Conservation (phyloP, 2,113 vertebrate species). For the Anseranas semipalmata region DNA sequence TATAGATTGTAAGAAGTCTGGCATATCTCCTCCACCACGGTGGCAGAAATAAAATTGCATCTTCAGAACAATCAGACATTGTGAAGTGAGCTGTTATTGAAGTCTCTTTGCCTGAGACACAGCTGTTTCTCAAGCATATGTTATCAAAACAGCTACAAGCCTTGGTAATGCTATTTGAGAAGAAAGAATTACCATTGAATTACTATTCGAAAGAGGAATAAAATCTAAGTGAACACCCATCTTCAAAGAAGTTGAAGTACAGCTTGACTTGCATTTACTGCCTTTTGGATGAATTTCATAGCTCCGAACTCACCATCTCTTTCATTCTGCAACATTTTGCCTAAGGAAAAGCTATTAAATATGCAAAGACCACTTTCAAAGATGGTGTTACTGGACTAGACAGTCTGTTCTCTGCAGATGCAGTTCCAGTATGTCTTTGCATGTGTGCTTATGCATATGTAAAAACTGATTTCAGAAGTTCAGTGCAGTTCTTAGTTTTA, state of each 20-base stretch:
- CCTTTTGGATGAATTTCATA: neutral
- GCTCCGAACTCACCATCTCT: neutral
- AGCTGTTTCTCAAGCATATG: constrained; percentile 29
- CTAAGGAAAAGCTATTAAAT: neutral
- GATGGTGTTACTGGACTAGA: neutral
- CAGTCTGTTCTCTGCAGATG: neutral
- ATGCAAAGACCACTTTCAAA: neutral
- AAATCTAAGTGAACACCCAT: neutral
- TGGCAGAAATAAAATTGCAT: neutral
- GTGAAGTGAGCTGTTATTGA: neutral
- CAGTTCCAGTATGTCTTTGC: neutral
- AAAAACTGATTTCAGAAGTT: neutral
- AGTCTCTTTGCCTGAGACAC: constrained; percentile 8
- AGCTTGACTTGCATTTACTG: neutral
- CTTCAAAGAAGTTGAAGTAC: neutral
- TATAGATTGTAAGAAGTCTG: neutral
- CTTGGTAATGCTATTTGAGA: neutral
- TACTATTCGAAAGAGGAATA: neutral
- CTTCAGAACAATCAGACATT: constrained; percentile 12
- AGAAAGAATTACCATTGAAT: neutral
- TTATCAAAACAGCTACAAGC: neutral
- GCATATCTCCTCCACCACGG: neutral
- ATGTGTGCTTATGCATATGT: fast-evolving
- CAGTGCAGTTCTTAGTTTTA: neutral
- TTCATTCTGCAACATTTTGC: neutral